Base-by-base conservation (phyloP, 2,888 invertebrate species). In the Drosophila parthenogenetica region DNA sequence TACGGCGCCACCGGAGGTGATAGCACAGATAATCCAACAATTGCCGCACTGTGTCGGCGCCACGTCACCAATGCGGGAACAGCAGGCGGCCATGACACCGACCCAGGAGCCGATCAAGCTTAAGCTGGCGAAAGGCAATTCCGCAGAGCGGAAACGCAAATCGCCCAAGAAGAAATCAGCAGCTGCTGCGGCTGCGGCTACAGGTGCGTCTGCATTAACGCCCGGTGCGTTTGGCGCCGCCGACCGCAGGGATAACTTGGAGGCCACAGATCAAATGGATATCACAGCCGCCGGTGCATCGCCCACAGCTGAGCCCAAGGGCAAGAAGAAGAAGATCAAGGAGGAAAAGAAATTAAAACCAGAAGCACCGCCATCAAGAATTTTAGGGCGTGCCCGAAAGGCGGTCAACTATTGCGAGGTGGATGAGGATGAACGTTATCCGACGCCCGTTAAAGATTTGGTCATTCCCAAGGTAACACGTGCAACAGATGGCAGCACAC, bases 361-460 rank as follows among this genome's bases (percentile, higher is more conserved):
- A 5, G 92, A 91, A 72, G 90, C 91, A 57, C 88, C 90, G 17
- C 92, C 92, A 0, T 91, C 92, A 0, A 83, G 92, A 5, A 76
- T 92, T 1, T 80, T 91, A 65, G 90, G 91, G 3, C 88, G 94
- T 11, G 94, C 94, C 81, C 93, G 94, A 74, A 94, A 94, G 91
- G 93, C 94, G 19, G 94, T 94, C 40, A 94, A 94, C 90, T 94
- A 94, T 92, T 94, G 94, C 72, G 94, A 94, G 90, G 94, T 94
- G 42, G 92, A 92, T 40, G 92, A 91, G 14, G 91, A 91, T 46
- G 92, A 92, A 11, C 90, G 92, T 29, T 89, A 87, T 69, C 90
- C 90, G 19, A 91, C 91, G 48, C 91, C 91, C 19, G 64, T 89
- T 22, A 90, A 89, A 63, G 91, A 92, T 76, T 86, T 91, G 54